Base-by-base conservation (phyloP, 2,113 vertebrate genomes). In the Verasper variegatus region DNA sequence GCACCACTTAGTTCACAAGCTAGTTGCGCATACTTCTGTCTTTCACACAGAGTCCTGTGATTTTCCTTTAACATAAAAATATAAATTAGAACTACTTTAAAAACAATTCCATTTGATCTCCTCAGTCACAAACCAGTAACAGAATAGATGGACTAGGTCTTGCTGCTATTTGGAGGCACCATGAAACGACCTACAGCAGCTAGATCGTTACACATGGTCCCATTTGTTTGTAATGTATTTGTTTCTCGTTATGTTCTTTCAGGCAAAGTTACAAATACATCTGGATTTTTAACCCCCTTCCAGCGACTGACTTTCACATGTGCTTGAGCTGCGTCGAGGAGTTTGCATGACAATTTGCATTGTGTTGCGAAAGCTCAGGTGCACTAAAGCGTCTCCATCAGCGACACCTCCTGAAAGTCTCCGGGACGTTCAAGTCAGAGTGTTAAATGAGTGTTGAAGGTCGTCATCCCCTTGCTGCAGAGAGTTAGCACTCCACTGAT, bases 401-500 rank as follows among this genome's bases (percentile, higher is more conserved):
- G 10, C 76, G 57, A 68, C 70, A 79, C 68, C 57, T 82, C 69
- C 59, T 54, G 13, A 55, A 49, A 27, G 60, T 83, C 52, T 78
- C 58, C 57, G 58, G 72, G 47, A 71, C 24, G 40, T 51, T 67
- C 71, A 70, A 72, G 76, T 56, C 63, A 35, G 73, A 31, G 31
- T 31, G 31, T 31, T 31, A 31, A 31, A 31, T 31, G 68, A 71
- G 71, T 87, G 81, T 73, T 75, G 82, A 78, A 81, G 82, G 75
- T 75, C 65, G 76, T 47, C 83, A 85, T 86, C 78, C 35, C 35
- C 23, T 26, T 31, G 49, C 57, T 82, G 71, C n/a, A 74, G 55
- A 86, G 51, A 76, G 81, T 76, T 78, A 71, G 78, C 4, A 47
- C 69, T 74, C 65, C 13, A 1, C 68, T 90, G 88, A 91, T 93